A percentile compares a stretch with the other conserved stretches of the same genome.
phyloP scores from a whole-genome alignment of 2,113 vertebrate genomes.

The Peromyscus polionotus region DNA sequence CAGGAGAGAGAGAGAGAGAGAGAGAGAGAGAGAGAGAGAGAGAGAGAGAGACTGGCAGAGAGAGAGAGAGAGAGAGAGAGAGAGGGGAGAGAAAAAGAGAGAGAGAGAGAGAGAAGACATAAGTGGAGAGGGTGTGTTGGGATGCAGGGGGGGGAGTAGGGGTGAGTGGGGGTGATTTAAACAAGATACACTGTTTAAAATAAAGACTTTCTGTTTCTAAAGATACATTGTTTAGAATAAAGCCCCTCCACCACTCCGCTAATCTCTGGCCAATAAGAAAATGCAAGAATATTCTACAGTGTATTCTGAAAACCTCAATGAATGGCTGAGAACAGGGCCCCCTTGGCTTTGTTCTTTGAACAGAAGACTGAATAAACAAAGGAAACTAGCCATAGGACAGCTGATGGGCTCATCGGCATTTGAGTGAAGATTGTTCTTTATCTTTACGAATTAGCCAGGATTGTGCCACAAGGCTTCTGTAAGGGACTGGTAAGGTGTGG shows the following conservation, averaged over 20 bases:
- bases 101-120: neutral
- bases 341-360: conserved; percentile 33
- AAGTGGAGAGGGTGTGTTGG: neutral
- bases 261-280: conserved; percentile 1
- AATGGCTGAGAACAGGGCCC: neutral
- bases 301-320: conserved; percentile 5
- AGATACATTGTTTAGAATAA: neutral
- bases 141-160: neutral
- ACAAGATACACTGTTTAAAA: neutral
- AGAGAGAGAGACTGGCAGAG: neutral
- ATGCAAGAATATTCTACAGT: neutral
- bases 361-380: neutral
- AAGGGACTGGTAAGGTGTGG: neutral
- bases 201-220: neutral
- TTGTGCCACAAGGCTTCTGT: neutral
- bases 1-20: neutral
- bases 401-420: neutral
- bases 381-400: neutral
- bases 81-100: neutral
- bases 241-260: neutral
- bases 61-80: neutral
- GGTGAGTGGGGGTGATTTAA: neutral
- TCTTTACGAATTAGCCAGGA: neutral
- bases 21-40: neutral
- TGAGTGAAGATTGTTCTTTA: neutral